Evolutionary conservation across 2,113 vertebrate species (phyloP).

Genomic region (Maccullochella peelii): DNA sequence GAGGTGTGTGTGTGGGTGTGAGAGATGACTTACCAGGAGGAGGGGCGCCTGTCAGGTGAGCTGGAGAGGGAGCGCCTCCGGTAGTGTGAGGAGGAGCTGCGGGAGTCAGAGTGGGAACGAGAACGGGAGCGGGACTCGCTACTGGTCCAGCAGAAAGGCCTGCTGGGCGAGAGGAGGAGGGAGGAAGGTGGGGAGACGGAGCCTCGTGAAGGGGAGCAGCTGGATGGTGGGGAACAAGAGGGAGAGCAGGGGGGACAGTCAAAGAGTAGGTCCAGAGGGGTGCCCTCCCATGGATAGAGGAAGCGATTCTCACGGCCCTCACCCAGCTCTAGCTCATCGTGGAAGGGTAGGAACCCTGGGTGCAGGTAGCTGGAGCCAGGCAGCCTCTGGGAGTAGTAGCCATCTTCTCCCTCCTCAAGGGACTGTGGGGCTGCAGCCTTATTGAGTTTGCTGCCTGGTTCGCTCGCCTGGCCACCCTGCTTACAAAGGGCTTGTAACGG

Average conservation of each 20-base stretch:
- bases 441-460: constrained; percentile 63
- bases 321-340: constrained; percentile 88
- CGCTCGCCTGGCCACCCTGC: constrained; percentile 62
- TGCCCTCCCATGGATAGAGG: constrained; percentile 94
- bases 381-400: constrained; percentile 84
- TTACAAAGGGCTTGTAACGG: constrained; percentile 89
- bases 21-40: constrained; percentile 88
- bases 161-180: constrained; percentile 89
- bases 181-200: constrained; percentile 93
- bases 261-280: constrained; percentile 93
- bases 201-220: constrained; percentile 93
- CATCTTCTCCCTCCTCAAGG: constrained; percentile 85
- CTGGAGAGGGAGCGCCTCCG: constrained; percentile 91
- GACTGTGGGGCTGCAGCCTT: constrained; percentile 59
- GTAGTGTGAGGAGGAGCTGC: constrained; percentile 90
- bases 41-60: constrained; percentile 92
- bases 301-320: constrained; percentile 91
- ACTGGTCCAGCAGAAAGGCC: constrained; percentile 89
- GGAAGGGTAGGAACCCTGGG: constrained; percentile 92
- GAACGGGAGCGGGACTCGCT: constrained; percentile 86
- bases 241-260: constrained; percentile 92
- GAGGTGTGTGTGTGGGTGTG: neutral
- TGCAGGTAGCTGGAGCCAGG: constrained; percentile 92
- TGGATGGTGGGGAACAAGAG: constrained; percentile 94
- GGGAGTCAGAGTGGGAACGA: constrained; percentile 86